Conservation (phyloP, 2,888 invertebrate species). For the Rhingia rostrata region DNA sequence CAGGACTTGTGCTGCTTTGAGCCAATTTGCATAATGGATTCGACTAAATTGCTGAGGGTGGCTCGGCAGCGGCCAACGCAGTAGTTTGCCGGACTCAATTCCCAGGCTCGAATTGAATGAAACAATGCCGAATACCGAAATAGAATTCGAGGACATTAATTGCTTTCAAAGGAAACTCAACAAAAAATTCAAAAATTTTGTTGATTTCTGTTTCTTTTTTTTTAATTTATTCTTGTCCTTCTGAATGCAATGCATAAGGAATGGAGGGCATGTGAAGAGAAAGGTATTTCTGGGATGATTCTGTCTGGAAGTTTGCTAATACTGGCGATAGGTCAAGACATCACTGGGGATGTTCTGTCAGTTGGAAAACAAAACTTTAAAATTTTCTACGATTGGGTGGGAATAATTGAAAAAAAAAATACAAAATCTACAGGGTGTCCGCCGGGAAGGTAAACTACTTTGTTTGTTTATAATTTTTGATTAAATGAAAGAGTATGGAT, state of each 20-base stretch:
- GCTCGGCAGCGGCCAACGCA: neutral
- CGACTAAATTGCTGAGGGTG: conserved; percentile 57
- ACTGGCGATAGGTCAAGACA: conserved; percentile 5
- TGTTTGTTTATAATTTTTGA: too few relatives aligned
- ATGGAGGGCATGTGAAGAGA: neutral
- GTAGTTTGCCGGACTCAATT: conserved; percentile 14
- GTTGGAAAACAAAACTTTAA: too few relatives aligned
- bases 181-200: conserved; percentile 2
- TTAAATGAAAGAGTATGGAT: too few relatives aligned
- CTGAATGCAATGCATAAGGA: conserved; percentile 1
- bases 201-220: neutral
- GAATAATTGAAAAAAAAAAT: too few relatives aligned
- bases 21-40: conserved; percentile 73
- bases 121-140: conserved; percentile 43
- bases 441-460: too few relatives aligned
- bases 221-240: neutral
- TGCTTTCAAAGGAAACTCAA: conserved; percentile 55
- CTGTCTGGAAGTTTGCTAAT: conserved; percentile 4
- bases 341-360: too few relatives aligned
- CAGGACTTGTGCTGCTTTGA: conserved; percentile 39
- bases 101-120: conserved; percentile 22
- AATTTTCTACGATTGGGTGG: too few relatives aligned
- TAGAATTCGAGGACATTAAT: conserved; percentile 66
- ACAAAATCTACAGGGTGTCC: too few relatives aligned
- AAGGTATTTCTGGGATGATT: conserved; percentile 5